Base-by-base conservation (phyloP, 2,888 invertebrate species). In the Urechis unicinctus region DNA sequence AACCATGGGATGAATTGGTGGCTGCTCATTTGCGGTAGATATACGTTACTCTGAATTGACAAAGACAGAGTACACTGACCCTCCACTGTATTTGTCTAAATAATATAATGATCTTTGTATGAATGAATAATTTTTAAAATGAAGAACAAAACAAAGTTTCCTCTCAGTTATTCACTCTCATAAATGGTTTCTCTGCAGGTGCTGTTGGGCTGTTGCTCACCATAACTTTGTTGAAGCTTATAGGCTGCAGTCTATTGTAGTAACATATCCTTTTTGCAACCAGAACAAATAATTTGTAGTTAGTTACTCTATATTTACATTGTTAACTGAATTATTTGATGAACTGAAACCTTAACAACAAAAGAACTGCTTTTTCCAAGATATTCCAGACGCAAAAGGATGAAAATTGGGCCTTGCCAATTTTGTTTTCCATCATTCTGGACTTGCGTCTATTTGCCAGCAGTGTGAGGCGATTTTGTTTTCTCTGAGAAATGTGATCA, bases 361-460 rank as follows among this genome's bases (percentile, higher is more conserved):
- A 25, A 31, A 22, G 9, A 50, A 76, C 68, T 67, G 82, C 85
- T 0, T 85, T 93, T 47, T 87, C 87, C 0, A 89, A 89, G 74
- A 82, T 92, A 53, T 81, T 97, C 49, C 91, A 93, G 76, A 81
- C 84, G 36, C 87, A 90, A 66, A 92, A 91, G 66, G 96, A 96
- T 66, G 93, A 93, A 69, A 97, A 97, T 77, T 98, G 97, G 97
- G 88, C 88, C 65, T 79, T 98, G n/a, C 90, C 93, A 0, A 84
- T 97, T 6, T 89, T 97, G 88, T 91, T 91, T 71, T 84, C 86
- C 0, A 85, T 91, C 17, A 92, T 93, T 68, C 82, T 92, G 21
- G 97, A 98, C 78, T 81, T 98, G 43, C 81, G 97, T 53, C 82
- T 88, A n/a, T 82, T 82, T 64, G 82, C 82, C 21, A 75, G 73